Percentiles rank a stretch among this genome's conserved stretches.
Evolutionary conservation across 2,888 invertebrate genomes (phyloP).

Genomic region (Tillus elongatus): DNA sequence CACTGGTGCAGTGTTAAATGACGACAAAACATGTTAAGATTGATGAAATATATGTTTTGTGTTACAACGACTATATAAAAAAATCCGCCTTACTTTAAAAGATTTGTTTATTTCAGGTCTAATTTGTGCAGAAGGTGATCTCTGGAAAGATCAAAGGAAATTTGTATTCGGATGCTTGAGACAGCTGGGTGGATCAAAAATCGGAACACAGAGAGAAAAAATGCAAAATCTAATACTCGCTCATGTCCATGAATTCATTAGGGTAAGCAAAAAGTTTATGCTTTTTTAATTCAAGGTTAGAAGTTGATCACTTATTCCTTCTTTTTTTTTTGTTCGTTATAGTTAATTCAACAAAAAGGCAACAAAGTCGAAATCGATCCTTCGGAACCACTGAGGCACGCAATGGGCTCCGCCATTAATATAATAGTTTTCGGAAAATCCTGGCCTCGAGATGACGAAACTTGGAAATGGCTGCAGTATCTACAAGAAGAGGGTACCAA

Average conservation of each 20-base stretch:
- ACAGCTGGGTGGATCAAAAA: slow-evolving; percentile 63
- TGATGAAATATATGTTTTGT: too few species aligned
- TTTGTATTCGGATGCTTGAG: slow-evolving; percentile 64
- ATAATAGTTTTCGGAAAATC: slow-evolving; percentile 68
- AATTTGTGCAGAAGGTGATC: slow-evolving; percentile 69
- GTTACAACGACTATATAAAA: too few species aligned
- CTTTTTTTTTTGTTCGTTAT: slow-evolving; percentile 14
- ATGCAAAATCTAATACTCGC: slow-evolving; percentile 57
- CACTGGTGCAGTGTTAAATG: too few species aligned
- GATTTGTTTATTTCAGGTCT: slow-evolving; percentile 65
- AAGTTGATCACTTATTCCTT: too few species aligned
- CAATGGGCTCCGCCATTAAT: slow-evolving; percentile 68
- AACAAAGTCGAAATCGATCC: slow-evolving; percentile 42
- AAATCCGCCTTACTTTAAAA: too few species aligned
- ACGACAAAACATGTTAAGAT: too few species aligned
- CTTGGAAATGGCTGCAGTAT: slow-evolving; percentile 68
- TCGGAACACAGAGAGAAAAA: slow-evolving; percentile 49
- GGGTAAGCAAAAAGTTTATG: slow-evolving; percentile 42
- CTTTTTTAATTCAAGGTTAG: too few species aligned
- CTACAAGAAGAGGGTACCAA: slow-evolving; percentile 78
- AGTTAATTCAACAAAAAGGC: slow-evolving; percentile 16
- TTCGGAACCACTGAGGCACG: slow-evolving; percentile 52
- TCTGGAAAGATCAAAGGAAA: slow-evolving; percentile 77
- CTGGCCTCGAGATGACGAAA: slow-evolving; percentile 58
- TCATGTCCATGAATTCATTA: slow-evolving; percentile 53